Base-by-base conservation (phyloP, 2,797 vertebrate genomes). In the Paratrypauchen microcephalus region DNA sequence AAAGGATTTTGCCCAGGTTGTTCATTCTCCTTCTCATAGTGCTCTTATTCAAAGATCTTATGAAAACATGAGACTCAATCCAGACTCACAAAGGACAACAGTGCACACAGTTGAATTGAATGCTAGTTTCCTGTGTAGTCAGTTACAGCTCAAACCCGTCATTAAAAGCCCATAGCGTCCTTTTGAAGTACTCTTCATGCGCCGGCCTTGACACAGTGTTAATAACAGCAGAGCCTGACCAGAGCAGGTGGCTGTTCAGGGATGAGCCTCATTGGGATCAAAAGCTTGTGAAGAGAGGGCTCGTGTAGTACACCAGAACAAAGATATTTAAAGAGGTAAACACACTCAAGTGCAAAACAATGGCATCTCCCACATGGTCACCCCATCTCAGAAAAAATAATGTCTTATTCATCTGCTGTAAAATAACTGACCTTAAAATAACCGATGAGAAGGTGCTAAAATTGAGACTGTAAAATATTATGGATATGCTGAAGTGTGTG, bases 121-220 rank as follows among this genome's bases (percentile, higher is more conserved):
- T 2, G 18, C 56, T 30, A 48, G 24, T 62, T 73, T 68, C 79
- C 65, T 19, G 47, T 60, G 24, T 68, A 81, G 83, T 81, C 77
- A 59, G 66, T 78, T 62, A 70, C 54, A 77, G 76, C 71, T 65
- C 81, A 82, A 80, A 82, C 80, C 86, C 86, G 81, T 83, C 77
- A 84, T 89, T 86, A 88, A 90, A 85, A 86, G 72, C 77, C 83
- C 82, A 84, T 80, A 69, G 80, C 76, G 67, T 79, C 76, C 76
- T 65, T 86, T 84, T 78, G 79, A 88, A 66, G 21, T 3, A 18
- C 69, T 21, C 73, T 52, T 63, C 76, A 50, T 66, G 69, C 68
- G 52, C 71, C 69, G 8, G 66, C 71, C 68, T 80, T 15, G 12
- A 23, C 79, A 74, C 68, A 82, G 74, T 57, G 75, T 73, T 83